Base-by-base conservation (phyloP, 2,888 invertebrate genomes). In the Xanthostigma xanthostigma region DNA sequence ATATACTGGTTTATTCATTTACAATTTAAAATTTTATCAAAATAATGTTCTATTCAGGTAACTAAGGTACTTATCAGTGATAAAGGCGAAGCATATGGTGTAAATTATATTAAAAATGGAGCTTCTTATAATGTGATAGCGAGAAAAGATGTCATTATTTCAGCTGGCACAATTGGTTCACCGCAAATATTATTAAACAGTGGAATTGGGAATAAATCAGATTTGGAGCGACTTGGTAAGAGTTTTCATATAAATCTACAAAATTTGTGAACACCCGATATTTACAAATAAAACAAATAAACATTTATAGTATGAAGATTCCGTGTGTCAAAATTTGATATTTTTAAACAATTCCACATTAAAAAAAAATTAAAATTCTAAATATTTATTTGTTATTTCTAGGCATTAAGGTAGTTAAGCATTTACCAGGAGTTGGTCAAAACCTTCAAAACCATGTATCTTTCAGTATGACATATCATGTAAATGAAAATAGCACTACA, bases 401-500 rank as follows among this genome's bases (percentile, higher is more conserved):
- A 49, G 54, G 53, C 1, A 58, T 59, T 11, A 60, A 60, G 6
- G 59, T 66, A n/a, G 52, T 66, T n/a, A 55, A 57, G 3, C 60
- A 68, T 54, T 55, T 65, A 14, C 65, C 64, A 1, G 66, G 54
- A 8, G 56, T 68, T 4, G 68, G 68, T 11, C 53, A 60, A 45
- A 66, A 66, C 51, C 39, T 55, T 27, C 49, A 51, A 9, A 54
- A 55, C 36, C 55, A 55, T 40, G 50, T 50, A n/a, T 51, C 51
- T 13, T 49, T 47, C 4, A 49, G 49, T 40, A 27, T 51, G 11
- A 41, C 44, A 11, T 51, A 45, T 38, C 27, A 44, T 41, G 47
- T 51, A n/a, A 27, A 27, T 6, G 45, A 49, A 10, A 12, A 40
- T 9, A 45, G 46, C 48, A 40, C 41, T 36, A 33, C 12, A 14